These are phyloP conservation scores for Rambutsinella grinnellia DNA, from an alignment of 2,888 invertebrate species.

Conservation along the genomic window DNA sequence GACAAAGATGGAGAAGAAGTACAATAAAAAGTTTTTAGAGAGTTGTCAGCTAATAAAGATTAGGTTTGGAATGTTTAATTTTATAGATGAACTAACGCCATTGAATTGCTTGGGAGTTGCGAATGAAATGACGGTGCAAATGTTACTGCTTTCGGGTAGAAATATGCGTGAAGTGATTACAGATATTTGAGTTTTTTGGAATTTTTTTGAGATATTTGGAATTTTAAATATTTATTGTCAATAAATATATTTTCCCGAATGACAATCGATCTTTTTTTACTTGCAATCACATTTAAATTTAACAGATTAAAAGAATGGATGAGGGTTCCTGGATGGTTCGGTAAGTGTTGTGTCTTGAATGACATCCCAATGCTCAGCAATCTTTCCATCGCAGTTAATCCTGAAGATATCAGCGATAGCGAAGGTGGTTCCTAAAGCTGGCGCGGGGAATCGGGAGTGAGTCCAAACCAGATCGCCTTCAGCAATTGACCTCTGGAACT, in stretches of 20 bases:
- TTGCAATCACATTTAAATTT: too few species aligned
- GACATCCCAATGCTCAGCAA: conserved; percentile 58
- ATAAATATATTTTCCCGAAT: too few species aligned
- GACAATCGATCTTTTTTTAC: too few species aligned
- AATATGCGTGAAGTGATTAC: too few species aligned
- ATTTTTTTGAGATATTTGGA: too few species aligned
- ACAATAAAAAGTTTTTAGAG: too few species aligned
- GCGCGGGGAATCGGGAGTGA: conserved; percentile 16
- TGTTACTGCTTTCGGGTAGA: too few species aligned
- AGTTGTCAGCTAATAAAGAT: not conserved
- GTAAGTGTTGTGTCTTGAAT: conserved; percentile 36
- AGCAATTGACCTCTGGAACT: conserved; percentile 31
- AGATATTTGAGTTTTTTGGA: too few species aligned
- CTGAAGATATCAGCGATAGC: conserved; percentile 53
- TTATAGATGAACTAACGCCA: not conserved
- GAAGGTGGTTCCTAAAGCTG: conserved; percentile 20
- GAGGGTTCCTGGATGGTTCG: conserved; percentile 14
- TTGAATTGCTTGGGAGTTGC: not conserved
- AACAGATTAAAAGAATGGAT: conserved; percentile 33
- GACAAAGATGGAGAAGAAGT: not conserved
- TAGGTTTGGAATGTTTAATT: not conserved
- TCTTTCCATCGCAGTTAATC: conserved; percentile 41
- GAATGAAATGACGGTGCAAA: not conserved
- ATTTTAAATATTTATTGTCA: too few species aligned
- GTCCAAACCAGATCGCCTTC: conserved; percentile 50